Evolutionary conservation across 2,888 invertebrate genomes (phyloP), one percentile per base, ranked within the genome.

Genomic region (Synanthedon andrenaeformis): DNA sequence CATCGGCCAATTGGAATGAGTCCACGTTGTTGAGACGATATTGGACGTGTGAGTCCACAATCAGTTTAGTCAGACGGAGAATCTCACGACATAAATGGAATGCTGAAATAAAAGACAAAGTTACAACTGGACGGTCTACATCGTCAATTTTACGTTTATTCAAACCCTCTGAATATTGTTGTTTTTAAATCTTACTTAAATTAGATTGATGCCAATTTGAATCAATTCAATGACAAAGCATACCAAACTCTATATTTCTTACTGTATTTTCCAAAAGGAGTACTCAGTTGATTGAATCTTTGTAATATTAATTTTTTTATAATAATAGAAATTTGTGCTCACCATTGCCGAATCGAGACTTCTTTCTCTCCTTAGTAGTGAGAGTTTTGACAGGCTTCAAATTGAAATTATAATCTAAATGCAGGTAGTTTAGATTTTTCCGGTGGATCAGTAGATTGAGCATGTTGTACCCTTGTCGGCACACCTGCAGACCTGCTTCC

Each of bases 381-480:
- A 99, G 89, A 0, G 99, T 99, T 79, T 99, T 99, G 1, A 99
- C 99, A 0, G 99, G 99, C 76, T 99, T 99, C 80, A 99, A 90
- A 81, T 99, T 99, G 79, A 99, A 99, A 82, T 99, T 99, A 82
- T 99, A 99, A 88, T 99, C 99, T 82, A 99, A 91, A 91, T 99
- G 99, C 41, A 99, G 91, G 73, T 99, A 99, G 82, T 99, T 99
- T 57, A 99, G 90, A 83, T 99, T 99, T 87, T 99, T 99, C 58
- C 99, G 93, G 81, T 99, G 99, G 72, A 99, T 99, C 60, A 99
- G 89, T 58, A 99, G 89, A 80, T 99, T 99, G 59, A 99, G 87
- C 99, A 99, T 99, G 81, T 99, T 99, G 87, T 99, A 99, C 3
- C 99, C 99, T 81, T 99, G 99, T 0, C 99, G 91, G 76, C 99